phyloP scores from a whole-genome alignment of 2,113 vertebrate species.

The Xenus cinereus region DNA sequence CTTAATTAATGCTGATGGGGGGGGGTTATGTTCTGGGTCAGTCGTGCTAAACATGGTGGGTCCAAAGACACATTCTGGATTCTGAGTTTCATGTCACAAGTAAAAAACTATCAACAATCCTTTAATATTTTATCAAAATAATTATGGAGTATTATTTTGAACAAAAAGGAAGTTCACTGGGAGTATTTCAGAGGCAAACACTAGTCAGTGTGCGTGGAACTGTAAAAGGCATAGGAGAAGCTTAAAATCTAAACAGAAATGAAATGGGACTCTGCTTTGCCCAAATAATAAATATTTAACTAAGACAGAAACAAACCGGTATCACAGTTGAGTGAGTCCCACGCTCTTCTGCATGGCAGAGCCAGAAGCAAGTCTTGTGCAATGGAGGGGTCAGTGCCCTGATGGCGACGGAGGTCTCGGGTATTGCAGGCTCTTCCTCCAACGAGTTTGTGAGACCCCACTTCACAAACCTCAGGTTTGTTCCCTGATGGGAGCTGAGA shows the following conservation, averaged over 20 bases:
- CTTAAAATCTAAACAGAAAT: background rate
- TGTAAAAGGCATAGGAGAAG: background rate
- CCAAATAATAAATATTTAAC: background rate
- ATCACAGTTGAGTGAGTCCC: background rate
- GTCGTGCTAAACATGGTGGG: background rate
- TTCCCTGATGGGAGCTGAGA: background rate
- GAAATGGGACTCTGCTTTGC: background rate
- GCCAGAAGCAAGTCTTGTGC: background rate
- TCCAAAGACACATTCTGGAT: background rate
- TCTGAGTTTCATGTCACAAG: background rate
- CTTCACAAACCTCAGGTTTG: background rate
- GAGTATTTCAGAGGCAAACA: background rate
- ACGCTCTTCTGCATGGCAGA: background rate
- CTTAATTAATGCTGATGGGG: background rate
- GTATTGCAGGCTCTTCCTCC: background rate
- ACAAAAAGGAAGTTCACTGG: background rate
- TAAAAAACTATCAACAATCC: background rate
- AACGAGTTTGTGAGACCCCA: background rate
- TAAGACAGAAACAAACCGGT: background rate
- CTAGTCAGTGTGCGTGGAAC: background rate
- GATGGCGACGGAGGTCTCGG: fast-evolving
- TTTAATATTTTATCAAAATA: background rate
- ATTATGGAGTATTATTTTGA: background rate
- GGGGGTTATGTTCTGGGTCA: background rate
- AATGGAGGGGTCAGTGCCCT: fast-evolving